phyloP scores from a whole-genome alignment of 2,888 invertebrate species.

The Neelides folsomi region DNA sequence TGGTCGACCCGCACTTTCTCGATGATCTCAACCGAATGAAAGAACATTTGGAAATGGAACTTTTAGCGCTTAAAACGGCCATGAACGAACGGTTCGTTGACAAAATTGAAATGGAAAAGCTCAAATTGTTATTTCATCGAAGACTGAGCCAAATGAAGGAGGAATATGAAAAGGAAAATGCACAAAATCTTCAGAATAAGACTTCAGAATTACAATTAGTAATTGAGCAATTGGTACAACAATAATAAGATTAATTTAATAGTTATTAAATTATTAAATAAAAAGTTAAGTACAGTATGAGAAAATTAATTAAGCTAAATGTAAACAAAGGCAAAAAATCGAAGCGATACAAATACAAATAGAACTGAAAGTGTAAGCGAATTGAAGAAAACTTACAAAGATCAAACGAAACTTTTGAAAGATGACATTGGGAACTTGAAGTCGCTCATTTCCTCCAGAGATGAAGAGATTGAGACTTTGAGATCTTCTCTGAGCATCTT shows the following conservation, averaged over 20 bases:
- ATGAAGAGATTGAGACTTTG: constrained; percentile 18
- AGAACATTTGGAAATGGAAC: constrained; percentile 18
- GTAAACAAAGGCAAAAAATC: constrained; percentile 12
- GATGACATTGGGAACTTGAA: neutral
- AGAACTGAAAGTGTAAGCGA: no score
- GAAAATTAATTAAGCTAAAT: no score
- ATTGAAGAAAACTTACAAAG: neutral
- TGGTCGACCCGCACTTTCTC: constrained; percentile 9
- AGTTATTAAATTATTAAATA: no score
- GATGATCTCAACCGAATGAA: constrained; percentile 15
- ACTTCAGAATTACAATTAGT: constrained; percentile 12
- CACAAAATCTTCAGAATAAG: constrained; percentile 10
- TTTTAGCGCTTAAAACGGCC: constrained; percentile 16
- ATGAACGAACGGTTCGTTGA: constrained; percentile 18
- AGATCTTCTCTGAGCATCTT: constrained; percentile 11
- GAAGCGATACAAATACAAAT: constrained; percentile 6
- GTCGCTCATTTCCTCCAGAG: neutral
- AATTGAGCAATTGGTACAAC: constrained; percentile 12
- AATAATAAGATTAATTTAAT: no score
- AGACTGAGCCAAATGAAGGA: neutral
- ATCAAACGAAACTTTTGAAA: neutral
- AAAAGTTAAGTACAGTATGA: no score
- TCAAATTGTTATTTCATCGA: constrained; percentile 1
- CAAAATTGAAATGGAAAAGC: constrained; percentile 12
- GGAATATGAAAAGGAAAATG: constrained; percentile 14